phyloP scores from a whole-genome alignment of 2,888 invertebrate species.

The Acanthosepion pharaonis region DNA sequence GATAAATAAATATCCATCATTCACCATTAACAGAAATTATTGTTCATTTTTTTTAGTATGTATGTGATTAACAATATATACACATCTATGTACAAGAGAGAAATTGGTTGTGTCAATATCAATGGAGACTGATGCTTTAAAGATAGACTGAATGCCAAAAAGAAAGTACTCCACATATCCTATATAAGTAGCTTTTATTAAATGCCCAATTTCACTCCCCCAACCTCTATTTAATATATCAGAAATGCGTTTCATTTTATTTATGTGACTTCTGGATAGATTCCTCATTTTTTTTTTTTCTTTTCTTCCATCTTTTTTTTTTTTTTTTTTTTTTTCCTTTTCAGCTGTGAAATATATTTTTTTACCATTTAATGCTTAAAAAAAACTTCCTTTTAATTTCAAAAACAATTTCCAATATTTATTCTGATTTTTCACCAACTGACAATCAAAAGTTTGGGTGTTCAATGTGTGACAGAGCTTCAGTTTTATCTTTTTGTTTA shows the following conservation, averaged over 20 bases:
- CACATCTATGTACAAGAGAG: too few relatives aligned
- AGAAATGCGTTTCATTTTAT: background rate
- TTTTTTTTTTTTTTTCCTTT: background rate
- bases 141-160: too few relatives aligned
- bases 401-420: background rate
- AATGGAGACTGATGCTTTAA: too few relatives aligned
- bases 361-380: background rate
- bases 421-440: background rate
- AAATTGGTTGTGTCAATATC: too few relatives aligned
- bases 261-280: background rate
- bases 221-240: too few relatives aligned
- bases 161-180: too few relatives aligned
- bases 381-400: background rate
- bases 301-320: background rate
- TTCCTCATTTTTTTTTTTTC: background rate
- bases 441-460: background rate
- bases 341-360: background rate
- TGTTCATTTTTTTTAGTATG: too few relatives aligned
- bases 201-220: too few relatives aligned
- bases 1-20: too few relatives aligned
- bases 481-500: background rate
- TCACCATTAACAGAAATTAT: too few relatives aligned
- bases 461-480: background rate
- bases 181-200: too few relatives aligned
- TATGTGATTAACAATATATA: too few relatives aligned